Percentiles rank a stretch among this genome's conserved stretches.
phyloP scores from a whole-genome alignment of 2,888 invertebrate genomes.

The Abscondita cerata region DNA sequence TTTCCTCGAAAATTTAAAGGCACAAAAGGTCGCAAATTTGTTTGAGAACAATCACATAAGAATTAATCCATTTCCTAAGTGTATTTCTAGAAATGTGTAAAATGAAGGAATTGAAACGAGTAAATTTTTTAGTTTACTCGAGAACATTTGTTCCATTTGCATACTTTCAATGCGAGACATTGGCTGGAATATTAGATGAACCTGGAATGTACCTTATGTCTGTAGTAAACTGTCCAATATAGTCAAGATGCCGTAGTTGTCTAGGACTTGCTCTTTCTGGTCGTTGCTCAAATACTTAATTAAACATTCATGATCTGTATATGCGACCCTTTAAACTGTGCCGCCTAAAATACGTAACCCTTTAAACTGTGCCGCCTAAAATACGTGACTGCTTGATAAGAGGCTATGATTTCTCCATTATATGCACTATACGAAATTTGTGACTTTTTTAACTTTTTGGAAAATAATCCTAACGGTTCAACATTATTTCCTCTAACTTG shows the following conservation, averaged over 20 bases:
- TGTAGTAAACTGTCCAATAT: conserved; percentile 50
- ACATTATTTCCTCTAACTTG: conserved; percentile 41
- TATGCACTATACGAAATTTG: conserved; percentile 49
- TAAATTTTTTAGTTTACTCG: too few species aligned
- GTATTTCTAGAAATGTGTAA: not conserved
- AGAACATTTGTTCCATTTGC: too few species aligned
- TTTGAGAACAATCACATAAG: too few species aligned
- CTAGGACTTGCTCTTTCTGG: conserved; percentile 45
- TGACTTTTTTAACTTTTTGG: conserved; percentile 43
- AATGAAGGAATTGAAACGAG: not conserved
- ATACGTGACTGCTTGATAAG: conserved; percentile 47
- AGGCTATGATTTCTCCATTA: conserved; percentile 51
- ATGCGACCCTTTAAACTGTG: too few species aligned
- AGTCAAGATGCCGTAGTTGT: conserved; percentile 49
- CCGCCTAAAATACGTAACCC: conserved; percentile 45
- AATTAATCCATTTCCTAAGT: not conserved
- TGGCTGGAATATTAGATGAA: not conserved
- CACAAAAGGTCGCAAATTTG: too few species aligned
- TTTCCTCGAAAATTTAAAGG: not conserved
- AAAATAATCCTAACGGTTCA: conserved; percentile 52
- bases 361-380: conserved; percentile 51
- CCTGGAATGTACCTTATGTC: conserved; percentile 47
- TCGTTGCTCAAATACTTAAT: conserved; percentile 46
- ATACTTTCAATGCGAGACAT: not conserved
- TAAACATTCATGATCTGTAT: conserved; percentile 51